Percentiles rank a stretch among this genome's conserved stretches.
Evolutionary conservation across 1,140 invertebrate species (phyloP).

Genomic region (Cotesia glomerata): DNA sequence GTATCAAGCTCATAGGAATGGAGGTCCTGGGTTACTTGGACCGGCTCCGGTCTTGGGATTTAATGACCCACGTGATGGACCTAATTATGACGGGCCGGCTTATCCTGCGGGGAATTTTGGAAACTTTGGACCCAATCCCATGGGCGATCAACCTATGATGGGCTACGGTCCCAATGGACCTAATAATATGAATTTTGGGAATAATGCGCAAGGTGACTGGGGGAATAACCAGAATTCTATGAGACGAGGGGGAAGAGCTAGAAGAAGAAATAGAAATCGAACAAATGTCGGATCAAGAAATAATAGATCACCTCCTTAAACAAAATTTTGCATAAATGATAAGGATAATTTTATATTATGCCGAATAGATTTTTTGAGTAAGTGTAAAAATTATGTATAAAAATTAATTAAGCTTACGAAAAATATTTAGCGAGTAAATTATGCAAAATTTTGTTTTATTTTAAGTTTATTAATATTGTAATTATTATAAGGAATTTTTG

Average conservation of each 20-base stretch:
- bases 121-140: slow-evolving; percentile 44
- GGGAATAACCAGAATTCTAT: slow-evolving; percentile 40
- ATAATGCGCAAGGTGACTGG: slow-evolving; percentile 32
- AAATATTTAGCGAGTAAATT: too few relatives aligned
- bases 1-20: slow-evolving; percentile 50
- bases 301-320: slow-evolving; percentile 46
- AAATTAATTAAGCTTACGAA: too few relatives aligned
- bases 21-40: slow-evolving; percentile 55
- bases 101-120: slow-evolving; percentile 45
- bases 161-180: slow-evolving; percentile 44
- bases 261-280: slow-evolving; percentile 52
- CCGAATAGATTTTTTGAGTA: too few relatives aligned
- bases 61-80: slow-evolving; percentile 38
- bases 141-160: slow-evolving; percentile 48
- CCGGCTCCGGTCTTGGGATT: slow-evolving; percentile 51
- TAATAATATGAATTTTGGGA: slow-evolving; percentile 38
- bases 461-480: too few relatives aligned
- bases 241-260: slow-evolving; percentile 47
- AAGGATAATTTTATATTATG: too few relatives aligned
- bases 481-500: too few relatives aligned
- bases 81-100: slow-evolving; percentile 43
- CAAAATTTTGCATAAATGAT: neutral
- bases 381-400: too few relatives aligned
- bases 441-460: too few relatives aligned
- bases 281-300: slow-evolving; percentile 41